Base-by-base conservation (phyloP, 2,888 invertebrate species). In the Phalera bucephala region DNA sequence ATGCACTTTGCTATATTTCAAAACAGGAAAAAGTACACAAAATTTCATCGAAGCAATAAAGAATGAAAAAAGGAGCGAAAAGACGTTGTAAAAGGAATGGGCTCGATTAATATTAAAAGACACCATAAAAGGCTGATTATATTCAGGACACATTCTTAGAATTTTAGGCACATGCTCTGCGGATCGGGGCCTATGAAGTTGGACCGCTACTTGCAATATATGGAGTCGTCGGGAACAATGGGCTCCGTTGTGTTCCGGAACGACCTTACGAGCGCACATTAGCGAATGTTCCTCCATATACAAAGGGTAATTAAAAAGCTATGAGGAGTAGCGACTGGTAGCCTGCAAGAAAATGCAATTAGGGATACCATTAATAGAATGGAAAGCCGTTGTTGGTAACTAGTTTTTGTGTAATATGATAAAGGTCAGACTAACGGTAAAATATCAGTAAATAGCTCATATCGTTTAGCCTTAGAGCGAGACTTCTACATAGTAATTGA, bases 191-290 rank as follows among this genome's bases (percentile, higher is more conserved):
- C 70, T 83, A 75, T 83, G 80, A 82, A 83, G 77, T 74, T 45
- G 60, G 40, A 71, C 87, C 85, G 87, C 86, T 86, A 80, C 64
- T 63, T 59, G 78, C 79, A 75, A 72, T 86, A 85, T 84, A 88
- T 78, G 85, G 85, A 78, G 73, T 63, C 60, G 59, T 53, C 62
- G 46, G 46, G 51, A 86, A 88, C 86, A 88, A 87, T 85, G 70
- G 82, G 38, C 48, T 30, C 62, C 73, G 73, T 72, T 80, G 72
- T 81, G 64, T 80, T 79, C 80, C 79, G 77, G 76, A 70, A 63
- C 69, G 64, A 60, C 77, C 75, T 69, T 76, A 76, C 60, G 72
- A 55, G 71, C 70, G 60, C 66, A 76, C 79, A 80, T 85, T 80
- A 80, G 83, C 70, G 59, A 85, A 82, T 82, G 79, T 81, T 72